These are phyloP conservation scores for Acleris holmiana DNA, from an alignment of 2,888 invertebrate species.

Conservation along the genomic window DNA sequence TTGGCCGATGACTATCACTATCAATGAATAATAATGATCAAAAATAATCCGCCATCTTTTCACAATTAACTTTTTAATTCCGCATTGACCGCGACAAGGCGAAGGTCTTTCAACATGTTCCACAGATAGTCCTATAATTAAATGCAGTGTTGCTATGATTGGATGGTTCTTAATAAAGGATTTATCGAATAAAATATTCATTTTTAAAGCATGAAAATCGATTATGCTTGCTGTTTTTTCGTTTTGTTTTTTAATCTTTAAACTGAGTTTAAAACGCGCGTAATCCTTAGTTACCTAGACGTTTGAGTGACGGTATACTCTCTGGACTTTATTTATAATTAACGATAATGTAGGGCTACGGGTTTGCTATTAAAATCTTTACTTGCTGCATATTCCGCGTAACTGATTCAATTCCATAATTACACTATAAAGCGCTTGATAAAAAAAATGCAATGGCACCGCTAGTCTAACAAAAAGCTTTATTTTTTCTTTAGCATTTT, in stretches of 20 bases:
- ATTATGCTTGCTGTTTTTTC: constrained; percentile 26
- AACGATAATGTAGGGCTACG: constrained; percentile 21
- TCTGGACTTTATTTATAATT: constrained; percentile 24
- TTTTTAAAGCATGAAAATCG: constrained; percentile 31
- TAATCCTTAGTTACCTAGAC: constrained; percentile 33
- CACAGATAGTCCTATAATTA: constrained; percentile 41
- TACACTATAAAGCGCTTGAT: neutral
- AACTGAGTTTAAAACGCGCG: constrained; percentile 22
- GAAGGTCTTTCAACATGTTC: constrained; percentile 18
- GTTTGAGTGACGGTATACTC: constrained; percentile 33
- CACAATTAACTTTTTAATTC: constrained; percentile 33
- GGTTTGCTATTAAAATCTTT: constrained; percentile 25
- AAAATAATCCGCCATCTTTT: constrained; percentile 19
- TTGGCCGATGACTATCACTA: neutral
- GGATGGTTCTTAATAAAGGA: constrained; percentile 34
- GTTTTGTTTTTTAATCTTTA: constrained; percentile 17
- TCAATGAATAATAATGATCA: constrained; percentile 1
- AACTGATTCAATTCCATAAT: neutral
- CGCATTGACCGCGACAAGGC: constrained; percentile 9
- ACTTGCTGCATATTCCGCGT: constrained; percentile 11
- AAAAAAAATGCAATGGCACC: neutral
- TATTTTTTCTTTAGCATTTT: too few relatives aligned
- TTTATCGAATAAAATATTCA: constrained; percentile 35
- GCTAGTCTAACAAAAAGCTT: too few relatives aligned
- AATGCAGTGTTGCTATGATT: constrained; percentile 38